phyloP scores from a whole-genome alignment of 2,113 vertebrate species.

The Forbesichthys papilliferus region DNA sequence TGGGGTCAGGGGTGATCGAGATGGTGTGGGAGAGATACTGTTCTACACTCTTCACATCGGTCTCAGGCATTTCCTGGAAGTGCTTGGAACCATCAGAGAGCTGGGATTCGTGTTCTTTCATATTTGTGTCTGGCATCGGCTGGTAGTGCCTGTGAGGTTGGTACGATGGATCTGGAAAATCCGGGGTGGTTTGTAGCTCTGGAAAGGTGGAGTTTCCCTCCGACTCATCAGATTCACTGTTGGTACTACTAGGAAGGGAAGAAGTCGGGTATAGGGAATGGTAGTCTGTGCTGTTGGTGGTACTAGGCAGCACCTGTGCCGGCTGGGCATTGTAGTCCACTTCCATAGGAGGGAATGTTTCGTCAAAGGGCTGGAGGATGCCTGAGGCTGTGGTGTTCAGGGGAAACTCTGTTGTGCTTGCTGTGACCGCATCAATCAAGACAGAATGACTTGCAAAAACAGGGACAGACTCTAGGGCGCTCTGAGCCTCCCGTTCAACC shows the following conservation, averaged over 20 bases:
- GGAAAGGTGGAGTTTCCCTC: constrained; percentile 39
- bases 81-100: constrained; percentile 17
- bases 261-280: constrained; percentile 21
- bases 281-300: constrained; percentile 28
- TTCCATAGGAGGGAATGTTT: constrained; percentile 33
- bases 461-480: constrained; percentile 85
- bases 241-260: constrained; percentile 1
- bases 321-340: constrained; percentile 18
- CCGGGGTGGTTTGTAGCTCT: constrained; percentile 39
- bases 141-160: constrained; percentile 36
- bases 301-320: constrained; percentile 16
- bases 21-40: constrained; percentile 18
- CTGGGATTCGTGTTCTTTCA: constrained; percentile 4
- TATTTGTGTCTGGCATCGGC: constrained; percentile 26
- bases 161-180: constrained; percentile 9
- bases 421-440: constrained; percentile 4
- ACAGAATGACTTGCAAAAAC: constrained; percentile 26
- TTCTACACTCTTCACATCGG: constrained; percentile 27
- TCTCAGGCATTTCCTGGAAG: constrained; percentile 31
- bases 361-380: constrained; percentile 16
- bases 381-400: constrained; percentile 17
- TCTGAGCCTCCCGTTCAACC: constrained; percentile 83
- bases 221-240: constrained; percentile 13
- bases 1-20: constrained; percentile 16
- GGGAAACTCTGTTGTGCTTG: constrained; percentile 33